Conservation (phyloP, 2,113 vertebrate species). For the Crocuta crocuta region DNA sequence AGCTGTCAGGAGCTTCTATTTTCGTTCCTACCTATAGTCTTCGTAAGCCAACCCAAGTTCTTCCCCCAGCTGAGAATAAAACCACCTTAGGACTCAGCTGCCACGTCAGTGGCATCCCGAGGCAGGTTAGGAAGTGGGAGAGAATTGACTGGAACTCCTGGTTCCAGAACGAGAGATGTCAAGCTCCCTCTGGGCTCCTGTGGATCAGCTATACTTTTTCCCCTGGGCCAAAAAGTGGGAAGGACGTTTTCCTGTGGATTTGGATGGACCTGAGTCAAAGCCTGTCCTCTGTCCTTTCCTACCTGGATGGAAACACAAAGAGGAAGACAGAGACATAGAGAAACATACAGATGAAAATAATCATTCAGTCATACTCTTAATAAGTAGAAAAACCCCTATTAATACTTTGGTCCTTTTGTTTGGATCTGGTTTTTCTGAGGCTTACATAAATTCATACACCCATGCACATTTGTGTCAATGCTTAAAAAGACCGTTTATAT, state of each 20-base stretch:
- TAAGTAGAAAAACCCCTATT: not conserved
- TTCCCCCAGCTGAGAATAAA: not conserved
- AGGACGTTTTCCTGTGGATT: not conserved
- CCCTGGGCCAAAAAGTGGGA: not conserved
- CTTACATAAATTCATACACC: not conserved
- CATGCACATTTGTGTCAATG: not conserved
- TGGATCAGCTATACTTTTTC: not conserved
- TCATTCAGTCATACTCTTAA: not conserved
- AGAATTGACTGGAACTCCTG: not conserved
- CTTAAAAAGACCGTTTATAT: not conserved
- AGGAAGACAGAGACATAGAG: not conserved
- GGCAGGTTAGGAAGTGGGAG: accelerated
- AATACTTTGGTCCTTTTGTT: not conserved
- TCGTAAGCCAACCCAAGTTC: conserved; percentile 74
- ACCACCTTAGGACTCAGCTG: not conserved
- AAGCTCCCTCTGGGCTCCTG: not conserved
- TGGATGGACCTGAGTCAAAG: not conserved
- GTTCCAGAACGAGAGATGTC: not conserved
- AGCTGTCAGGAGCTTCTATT: conserved; percentile 88
- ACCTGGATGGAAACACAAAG: not conserved
- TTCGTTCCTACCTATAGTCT: conserved; percentile 86
- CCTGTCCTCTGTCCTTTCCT: not conserved
- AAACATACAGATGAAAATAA: not conserved
- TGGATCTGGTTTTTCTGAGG: not conserved
- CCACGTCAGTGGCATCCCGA: not conserved